phyloP scores from a whole-genome alignment of 1,140 invertebrate species.

The Drosophila bipectinata region DNA sequence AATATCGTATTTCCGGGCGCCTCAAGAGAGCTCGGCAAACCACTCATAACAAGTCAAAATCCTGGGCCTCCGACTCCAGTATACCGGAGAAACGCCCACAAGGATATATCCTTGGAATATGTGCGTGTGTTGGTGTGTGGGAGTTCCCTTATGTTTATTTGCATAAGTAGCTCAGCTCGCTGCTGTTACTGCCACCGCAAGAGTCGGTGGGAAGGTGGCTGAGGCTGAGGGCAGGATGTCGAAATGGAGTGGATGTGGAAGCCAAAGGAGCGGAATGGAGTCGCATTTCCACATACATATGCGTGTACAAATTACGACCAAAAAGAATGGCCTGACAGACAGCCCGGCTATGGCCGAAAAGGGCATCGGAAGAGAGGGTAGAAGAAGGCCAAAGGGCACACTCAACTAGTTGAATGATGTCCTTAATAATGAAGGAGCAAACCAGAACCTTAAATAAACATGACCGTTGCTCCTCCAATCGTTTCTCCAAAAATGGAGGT shows the following conservation, averaged over 20 bases:
- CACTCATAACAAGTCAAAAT: slow-evolving; percentile 48
- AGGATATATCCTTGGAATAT: slow-evolving; percentile 40
- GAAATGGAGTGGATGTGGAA: slow-evolving; percentile 1
- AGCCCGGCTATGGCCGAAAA: slow-evolving; percentile 19
- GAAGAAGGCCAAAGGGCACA: slow-evolving; percentile 35
- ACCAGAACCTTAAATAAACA: slow-evolving; percentile 74
- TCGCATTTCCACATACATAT: slow-evolving; percentile 31
- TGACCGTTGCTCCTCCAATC: slow-evolving; percentile 35
- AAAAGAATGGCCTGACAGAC: slow-evolving; percentile 57
- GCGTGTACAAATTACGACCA: slow-evolving; percentile 66
- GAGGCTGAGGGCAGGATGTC: not conserved
- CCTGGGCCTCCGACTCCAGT: not conserved
- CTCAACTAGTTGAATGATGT: slow-evolving; percentile 80
- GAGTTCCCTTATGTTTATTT: slow-evolving; percentile 70
- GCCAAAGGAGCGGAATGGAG: slow-evolving; percentile 8
- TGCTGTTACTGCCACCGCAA: slow-evolving; percentile 10
- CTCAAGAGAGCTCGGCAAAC: slow-evolving; percentile 30
- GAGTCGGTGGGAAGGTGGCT: not conserved
- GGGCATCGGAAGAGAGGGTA: slow-evolving; percentile 6
- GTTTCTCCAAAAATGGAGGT: slow-evolving; percentile 11
- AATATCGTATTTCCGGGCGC: slow-evolving; percentile 73
- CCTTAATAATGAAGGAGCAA: slow-evolving; percentile 76
- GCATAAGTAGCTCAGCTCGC: slow-evolving; percentile 71
- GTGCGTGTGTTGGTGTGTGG: slow-evolving; percentile 10
- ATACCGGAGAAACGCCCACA: slow-evolving; percentile 34